Evolutionary conservation across 2,888 invertebrate genomes (phyloP), one percentile per base, ranked within the genome.

Genomic region (Sicus ferrugineus): DNA sequence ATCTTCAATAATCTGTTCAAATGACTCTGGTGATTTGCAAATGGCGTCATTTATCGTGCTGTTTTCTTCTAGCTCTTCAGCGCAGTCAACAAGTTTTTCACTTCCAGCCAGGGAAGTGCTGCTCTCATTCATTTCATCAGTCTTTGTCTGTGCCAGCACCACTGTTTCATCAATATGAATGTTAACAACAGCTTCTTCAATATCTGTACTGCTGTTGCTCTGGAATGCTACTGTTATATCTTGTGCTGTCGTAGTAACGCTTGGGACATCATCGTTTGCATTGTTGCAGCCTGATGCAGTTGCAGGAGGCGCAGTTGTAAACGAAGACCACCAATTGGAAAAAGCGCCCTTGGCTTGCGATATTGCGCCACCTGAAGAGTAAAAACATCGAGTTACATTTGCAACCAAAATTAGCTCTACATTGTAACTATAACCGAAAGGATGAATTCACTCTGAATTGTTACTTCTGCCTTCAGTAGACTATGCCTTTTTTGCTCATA

Each of bases 281-380:
- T 52, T 62, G 16, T 23, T 26, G 9, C 62, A 62, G 21, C 46
- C 67, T 9, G 50, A 52, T 16, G 69, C 65, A 11, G 68, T 31
- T 9, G 69, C n/a, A 16, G 72, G 38, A 6, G 65, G 46, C 23
- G 89, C 87, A 21, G 90, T 87, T 21, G 89, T 89, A 61, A 92
- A 86, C 30, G 91, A 90, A 77, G 90, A 92, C 94, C 94, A 95
- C 94, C 94, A 95, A 80, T 90, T 93, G 0, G 93, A 91, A 65
- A 95, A 90, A 0, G 94, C 94, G 19, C 95, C 95, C 81, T 93
- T 58, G 28, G 95, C 95, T 85, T 94, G 93, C n/a, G 93, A 91
- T 72, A 95, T 86, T 54, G 95, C 95, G 38, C 95, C 95, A 76
- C 94, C 93, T 87, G 86, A 84, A n/a, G 16, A 28, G 9, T n/a